Base-by-base conservation (phyloP, 1,140 invertebrate genomes). In the Drosophila littoralis region DNA sequence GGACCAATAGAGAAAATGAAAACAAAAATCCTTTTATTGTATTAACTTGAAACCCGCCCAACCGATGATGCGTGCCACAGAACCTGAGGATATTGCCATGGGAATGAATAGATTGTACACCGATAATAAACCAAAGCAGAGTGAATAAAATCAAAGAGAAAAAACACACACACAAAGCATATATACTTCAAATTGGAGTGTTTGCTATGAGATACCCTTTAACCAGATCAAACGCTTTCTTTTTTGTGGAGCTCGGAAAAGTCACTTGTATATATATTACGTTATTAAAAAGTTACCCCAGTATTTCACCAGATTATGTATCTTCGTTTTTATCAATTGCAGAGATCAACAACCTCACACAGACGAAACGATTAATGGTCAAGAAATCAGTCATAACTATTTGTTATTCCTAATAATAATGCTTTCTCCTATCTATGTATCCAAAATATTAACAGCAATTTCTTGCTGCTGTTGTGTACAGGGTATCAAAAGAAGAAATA, bases 31-130 rank as follows among this genome's bases (percentile, higher is more conserved):
- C 45, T 17, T 61, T 50, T 22, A 55, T 43, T 33, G 13, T 13
- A 38, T 13, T n/a, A 55, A 55, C 4, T 12, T 32, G 8, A 13
- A 67, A n/a, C 17, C 35, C n/a, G 54, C n/a, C 33, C 13, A 36
- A 36, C 13, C 71, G 28, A 12, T 13, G 57, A 74, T 55, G 65
- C 57, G 64, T 61, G 22, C 10, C 54, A 60, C 46, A 15, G 54
- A 70, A 65, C 40, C 60, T 73, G 38, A 33, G 70, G 48, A 54
- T 28, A 48, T 33, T 68, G 35, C 45, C 46, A 64, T 63, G 63
- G 12, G 43, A 67, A 68, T 55, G 46, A 33, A 22, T 48, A 73
- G 63, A 57, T 50, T 42, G 22, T 12, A 9, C 61, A 55, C 13
- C 10, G 59, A 70, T 70, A 42, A 52, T 52, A 63, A 57, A 65